Percentiles rank a stretch among this genome's conserved stretches.
These are phyloP conservation scores for Ruditapes philippinarum DNA, from an alignment of 1,140 invertebrate genomes.

Conservation along the genomic window DNA sequence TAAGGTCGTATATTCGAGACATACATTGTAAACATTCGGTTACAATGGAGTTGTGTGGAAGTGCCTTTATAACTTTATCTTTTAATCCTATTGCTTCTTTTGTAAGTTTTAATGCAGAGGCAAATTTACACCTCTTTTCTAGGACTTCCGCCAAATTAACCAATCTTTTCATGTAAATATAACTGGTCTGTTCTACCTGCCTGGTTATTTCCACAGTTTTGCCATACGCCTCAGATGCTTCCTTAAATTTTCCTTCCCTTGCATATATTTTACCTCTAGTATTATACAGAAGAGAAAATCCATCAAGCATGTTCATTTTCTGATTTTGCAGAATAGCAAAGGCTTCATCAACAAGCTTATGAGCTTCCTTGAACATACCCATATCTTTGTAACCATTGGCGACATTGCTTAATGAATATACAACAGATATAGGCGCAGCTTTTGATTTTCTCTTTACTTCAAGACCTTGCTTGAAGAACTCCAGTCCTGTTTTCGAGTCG, in stretches of 20 bases:
- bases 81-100: not conserved
- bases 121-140: too few species aligned
- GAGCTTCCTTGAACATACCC: constrained; percentile 5
- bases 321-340: constrained; percentile 11
- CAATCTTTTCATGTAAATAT: constrained; percentile 18
- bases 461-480: not conserved
- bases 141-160: constrained; percentile 35
- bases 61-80: not conserved
- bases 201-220: constrained; percentile 28
- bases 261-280: constrained; percentile 36
- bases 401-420: constrained; percentile 39
- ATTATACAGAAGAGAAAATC: constrained; percentile 10
- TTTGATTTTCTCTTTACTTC: constrained; percentile 10
- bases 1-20: not conserved
- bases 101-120: not conserved
- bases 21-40: constrained; percentile 44
- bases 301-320: not conserved
- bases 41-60: constrained; percentile 28
- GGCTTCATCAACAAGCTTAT: constrained; percentile 27
- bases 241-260: not conserved
- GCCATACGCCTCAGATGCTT: not conserved
- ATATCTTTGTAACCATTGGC: constrained; percentile 15
- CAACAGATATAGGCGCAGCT: not conserved
- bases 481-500: not conserved
- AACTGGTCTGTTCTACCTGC: not conserved